Evolutionary conservation across 2,113 vertebrate genomes (phyloP).

Genomic region (Megalops atlanticus): DNA sequence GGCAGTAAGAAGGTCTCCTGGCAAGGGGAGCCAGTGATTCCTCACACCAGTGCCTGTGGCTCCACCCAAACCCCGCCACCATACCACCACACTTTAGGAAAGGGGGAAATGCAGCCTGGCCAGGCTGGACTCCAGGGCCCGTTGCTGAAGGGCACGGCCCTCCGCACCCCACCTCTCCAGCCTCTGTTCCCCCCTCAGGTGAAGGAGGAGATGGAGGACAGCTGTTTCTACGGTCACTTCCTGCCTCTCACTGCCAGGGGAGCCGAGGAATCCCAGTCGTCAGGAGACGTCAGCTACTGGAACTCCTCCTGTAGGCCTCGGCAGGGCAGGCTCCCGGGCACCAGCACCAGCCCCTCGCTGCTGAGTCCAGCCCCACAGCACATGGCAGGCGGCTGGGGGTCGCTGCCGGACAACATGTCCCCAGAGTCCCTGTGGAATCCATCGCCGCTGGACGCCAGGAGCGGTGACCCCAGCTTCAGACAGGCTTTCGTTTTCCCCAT

Average conservation of each 20-base stretch:
- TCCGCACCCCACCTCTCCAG: conserved; percentile 35
- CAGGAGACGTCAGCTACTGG: conserved; percentile 39
- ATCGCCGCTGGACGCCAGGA: conserved; percentile 41
- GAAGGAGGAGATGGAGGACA: conserved; percentile 54
- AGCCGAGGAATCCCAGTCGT: conserved; percentile 24
- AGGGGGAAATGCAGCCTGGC: conserved; percentile 1
- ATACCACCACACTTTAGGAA: conserved; percentile 13
- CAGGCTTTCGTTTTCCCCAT: conserved; percentile 39
- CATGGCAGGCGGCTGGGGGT: conserved; percentile 45
- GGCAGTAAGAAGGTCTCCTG: conserved; percentile 58
- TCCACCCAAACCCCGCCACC: conserved; percentile 30
- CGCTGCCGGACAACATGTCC: conserved; percentile 29
- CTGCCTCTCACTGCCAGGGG: conserved; percentile 6
- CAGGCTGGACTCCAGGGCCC: not conserved
- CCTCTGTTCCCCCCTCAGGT: conserved; percentile 48
- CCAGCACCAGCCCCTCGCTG: conserved; percentile 25
- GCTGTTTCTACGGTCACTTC: conserved; percentile 43
- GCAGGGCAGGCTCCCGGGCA: conserved; percentile 30
- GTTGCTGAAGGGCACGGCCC: not conserved
- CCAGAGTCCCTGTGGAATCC: conserved; percentile 45
- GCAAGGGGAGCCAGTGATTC: conserved; percentile 42
- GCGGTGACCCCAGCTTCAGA: conserved; percentile 27
- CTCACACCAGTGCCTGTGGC: conserved; percentile 1
- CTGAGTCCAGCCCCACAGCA: conserved; percentile 31
- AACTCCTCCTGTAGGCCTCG: conserved; percentile 40